phyloP scores from a whole-genome alignment of 2,797 vertebrate species.

The Xiphorhynchus erythropygius region DNA sequence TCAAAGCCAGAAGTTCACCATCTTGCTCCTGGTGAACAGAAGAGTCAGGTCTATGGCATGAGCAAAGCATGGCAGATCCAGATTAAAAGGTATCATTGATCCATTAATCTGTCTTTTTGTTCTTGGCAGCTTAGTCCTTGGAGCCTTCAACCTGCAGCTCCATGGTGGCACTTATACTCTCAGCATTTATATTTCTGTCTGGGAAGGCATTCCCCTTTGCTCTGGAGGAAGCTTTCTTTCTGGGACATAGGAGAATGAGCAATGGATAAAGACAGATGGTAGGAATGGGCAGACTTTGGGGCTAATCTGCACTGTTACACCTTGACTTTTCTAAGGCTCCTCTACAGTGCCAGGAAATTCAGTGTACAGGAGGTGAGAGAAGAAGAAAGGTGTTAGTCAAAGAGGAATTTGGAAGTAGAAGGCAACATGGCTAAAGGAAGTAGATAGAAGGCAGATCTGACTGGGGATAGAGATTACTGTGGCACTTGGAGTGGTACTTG shows the following conservation, averaged over 20 bases:
- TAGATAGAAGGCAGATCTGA: neutral
- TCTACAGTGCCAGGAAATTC: neutral
- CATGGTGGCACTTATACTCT: neutral
- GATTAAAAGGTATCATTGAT: neutral
- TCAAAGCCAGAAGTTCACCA: neutral
- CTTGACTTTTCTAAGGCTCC: neutral
- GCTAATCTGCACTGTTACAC: neutral
- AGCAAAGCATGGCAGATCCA: neutral
- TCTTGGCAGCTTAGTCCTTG: neutral
- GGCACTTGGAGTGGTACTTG: neutral
- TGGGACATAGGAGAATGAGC: neutral
- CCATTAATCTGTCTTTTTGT: neutral
- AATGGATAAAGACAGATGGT: constrained; percentile 2
- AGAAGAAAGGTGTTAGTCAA: neutral
- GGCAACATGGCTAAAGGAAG: neutral
- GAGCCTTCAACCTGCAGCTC: neutral
- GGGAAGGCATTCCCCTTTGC: neutral
- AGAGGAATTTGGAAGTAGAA: neutral
- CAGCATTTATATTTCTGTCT: neutral
- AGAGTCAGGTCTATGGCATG: neutral
- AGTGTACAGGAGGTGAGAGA: neutral
- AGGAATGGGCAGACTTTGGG: neutral
- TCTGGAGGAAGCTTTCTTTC: constrained; percentile 6
- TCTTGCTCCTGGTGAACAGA: neutral
- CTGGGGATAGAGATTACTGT: neutral